These are phyloP conservation scores for Bellardia pandia DNA, from an alignment of 2,888 invertebrate genomes.

Conservation along the genomic window DNA sequence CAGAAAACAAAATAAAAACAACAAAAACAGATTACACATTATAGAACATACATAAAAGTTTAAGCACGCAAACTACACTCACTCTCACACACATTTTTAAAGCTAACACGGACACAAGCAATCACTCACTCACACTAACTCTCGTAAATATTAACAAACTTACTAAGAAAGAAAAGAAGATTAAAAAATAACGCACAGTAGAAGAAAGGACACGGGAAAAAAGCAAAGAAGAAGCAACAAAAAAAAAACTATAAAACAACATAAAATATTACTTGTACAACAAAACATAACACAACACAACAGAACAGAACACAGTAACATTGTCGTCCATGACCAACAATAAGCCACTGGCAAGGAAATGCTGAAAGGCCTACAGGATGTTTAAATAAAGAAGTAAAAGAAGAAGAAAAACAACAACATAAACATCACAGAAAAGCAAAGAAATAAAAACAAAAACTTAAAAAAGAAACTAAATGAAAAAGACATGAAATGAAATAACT, in stretches of 20 bases:
- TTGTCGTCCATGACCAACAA: conserved; percentile 56
- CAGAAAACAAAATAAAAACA: conserved; percentile 31
- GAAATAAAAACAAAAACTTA: conserved; percentile 10
- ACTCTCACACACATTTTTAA: not conserved
- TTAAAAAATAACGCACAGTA: not conserved
- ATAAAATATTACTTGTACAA: conserved; percentile 15
- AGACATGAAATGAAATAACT: not conserved
- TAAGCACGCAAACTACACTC: not conserved
- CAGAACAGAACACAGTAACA: conserved; percentile 17
- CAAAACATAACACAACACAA: conserved; percentile 7
- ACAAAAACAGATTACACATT: conserved; percentile 43
- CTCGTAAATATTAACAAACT: conserved; percentile 15
- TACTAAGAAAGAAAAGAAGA: conserved; percentile 6
- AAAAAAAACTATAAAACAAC: conserved; percentile 6
- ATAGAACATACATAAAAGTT: conserved; percentile 22
- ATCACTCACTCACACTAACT: not conserved
- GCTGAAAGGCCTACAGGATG: conserved; percentile 33
- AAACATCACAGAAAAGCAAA: not conserved
- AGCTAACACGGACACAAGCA: not conserved
- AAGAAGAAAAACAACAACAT: not conserved
- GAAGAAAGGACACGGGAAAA: not conserved
- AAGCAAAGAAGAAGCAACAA: not conserved
- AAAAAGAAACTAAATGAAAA: conserved; percentile 1
- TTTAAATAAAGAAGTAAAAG: conserved; percentile 29
- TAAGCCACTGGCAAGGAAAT: conserved; percentile 45